Conservation (phyloP, 2,797 vertebrate species). For the Coregonus sp. region DNA sequence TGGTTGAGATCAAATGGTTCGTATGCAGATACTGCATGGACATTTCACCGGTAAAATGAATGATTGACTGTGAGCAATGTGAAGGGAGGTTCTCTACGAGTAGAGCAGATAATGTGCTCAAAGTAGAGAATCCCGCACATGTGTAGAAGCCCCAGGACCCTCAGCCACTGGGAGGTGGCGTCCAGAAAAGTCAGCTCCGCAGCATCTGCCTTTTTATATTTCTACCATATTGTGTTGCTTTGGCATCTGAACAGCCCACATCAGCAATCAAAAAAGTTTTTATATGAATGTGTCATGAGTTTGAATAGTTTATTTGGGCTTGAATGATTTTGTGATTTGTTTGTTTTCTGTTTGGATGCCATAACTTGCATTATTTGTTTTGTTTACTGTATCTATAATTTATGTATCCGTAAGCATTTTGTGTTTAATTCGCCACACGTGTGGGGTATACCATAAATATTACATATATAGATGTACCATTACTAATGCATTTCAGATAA, state of each 20-base stretch:
- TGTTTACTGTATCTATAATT: conserved; percentile 44
- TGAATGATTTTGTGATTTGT: conserved; percentile 33
- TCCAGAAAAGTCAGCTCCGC: too few species aligned
- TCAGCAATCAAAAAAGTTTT: neutral
- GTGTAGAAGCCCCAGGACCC: too few species aligned
- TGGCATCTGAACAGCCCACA: neutral
- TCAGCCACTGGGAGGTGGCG: too few species aligned
- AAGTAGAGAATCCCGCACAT: too few species aligned
- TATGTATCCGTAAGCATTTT: conserved; percentile 42
- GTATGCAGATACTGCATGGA: too few species aligned
- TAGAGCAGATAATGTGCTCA: too few species aligned
- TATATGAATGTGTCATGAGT: neutral
- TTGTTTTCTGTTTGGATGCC: conserved; percentile 37
- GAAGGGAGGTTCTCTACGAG: too few species aligned
- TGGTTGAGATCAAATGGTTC: too few species aligned
- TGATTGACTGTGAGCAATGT: too few species aligned
- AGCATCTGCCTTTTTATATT: neutral
- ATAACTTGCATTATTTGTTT: conserved; percentile 39
- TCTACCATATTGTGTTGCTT: neutral
- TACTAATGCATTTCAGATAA: conserved; percentile 26
- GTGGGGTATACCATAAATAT: conserved; percentile 36
- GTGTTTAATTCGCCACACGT: conserved; percentile 38
- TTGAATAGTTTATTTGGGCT: neutral
- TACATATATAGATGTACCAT: conserved; percentile 24
- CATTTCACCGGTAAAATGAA: too few species aligned